phyloP scores from a whole-genome alignment of 2,113 vertebrate species.

The Theristicus caerulescens region DNA sequence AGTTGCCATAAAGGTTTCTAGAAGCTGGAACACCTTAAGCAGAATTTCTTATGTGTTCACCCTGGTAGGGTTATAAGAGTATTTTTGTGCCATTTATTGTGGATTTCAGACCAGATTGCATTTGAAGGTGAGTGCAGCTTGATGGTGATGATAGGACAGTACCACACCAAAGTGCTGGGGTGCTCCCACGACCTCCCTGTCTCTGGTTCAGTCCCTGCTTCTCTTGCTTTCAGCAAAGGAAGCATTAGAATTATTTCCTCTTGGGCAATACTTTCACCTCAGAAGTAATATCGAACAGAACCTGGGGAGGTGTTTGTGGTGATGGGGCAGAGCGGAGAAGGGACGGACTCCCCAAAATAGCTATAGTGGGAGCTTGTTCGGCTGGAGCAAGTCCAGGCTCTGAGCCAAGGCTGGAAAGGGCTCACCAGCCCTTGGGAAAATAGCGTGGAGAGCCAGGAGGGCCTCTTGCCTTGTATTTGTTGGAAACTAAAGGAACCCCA shows the following conservation, averaged over 20 bases:
- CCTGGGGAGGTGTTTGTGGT: neutral
- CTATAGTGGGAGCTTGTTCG: neutral
- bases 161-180: neutral
- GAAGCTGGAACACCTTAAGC: neutral
- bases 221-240: neutral
- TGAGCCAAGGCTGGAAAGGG: neutral
- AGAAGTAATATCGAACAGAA: neutral
- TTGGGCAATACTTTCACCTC: neutral
- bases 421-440: neutral
- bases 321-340: neutral
- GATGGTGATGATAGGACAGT: neutral
- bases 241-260: neutral
- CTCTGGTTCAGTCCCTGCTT: neutral
- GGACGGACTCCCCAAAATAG: neutral
- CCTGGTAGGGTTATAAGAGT: neutral
- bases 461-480: neutral
- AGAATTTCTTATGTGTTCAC: neutral
- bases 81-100: neutral
- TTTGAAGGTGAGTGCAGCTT: neutral
- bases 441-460: rapidly evolving
- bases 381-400: neutral
- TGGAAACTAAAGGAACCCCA: neutral
- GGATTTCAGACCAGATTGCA: neutral
- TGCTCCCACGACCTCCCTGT: neutral
- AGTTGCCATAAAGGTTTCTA: neutral